phyloP scores from a whole-genome alignment of 2,113 vertebrate species.

The Poicephalus meyeri region DNA sequence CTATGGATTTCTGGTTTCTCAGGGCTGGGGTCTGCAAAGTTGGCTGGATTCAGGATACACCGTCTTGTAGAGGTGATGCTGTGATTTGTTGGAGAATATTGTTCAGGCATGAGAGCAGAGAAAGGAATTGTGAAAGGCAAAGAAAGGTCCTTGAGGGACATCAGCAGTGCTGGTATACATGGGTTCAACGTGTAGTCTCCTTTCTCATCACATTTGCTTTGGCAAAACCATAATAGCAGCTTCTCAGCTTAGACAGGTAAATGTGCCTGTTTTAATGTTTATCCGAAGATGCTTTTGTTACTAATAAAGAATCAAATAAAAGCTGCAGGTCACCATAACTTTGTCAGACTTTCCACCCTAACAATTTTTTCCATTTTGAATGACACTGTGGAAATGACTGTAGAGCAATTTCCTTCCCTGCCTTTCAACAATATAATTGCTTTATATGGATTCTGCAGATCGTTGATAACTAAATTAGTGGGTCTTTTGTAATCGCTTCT shows the following conservation, averaged over 20 bases:
- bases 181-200: not conserved
- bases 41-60: not conserved
- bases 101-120: not conserved
- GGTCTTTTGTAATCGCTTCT: constrained; percentile 2
- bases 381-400: not conserved
- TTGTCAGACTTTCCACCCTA: not conserved
- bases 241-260: not conserved
- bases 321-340: not conserved
- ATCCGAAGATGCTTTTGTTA: not conserved
- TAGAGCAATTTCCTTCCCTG: not conserved
- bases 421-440: constrained; percentile 21
- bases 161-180: not conserved
- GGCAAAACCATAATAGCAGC: not conserved
- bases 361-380: not conserved
- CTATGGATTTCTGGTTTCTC: not conserved
- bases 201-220: not conserved
- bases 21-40: not conserved
- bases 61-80: not conserved
- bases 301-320: constrained; percentile 1
- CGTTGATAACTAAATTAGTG: constrained; percentile 19
- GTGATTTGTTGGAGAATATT: not conserved
- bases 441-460: constrained; percentile 16
- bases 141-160: not conserved
- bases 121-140: not conserved
- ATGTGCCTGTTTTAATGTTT: not conserved